Evolutionary conservation across 2,113 vertebrate species (phyloP).

Genomic region (Charadrius vociferus): DNA sequence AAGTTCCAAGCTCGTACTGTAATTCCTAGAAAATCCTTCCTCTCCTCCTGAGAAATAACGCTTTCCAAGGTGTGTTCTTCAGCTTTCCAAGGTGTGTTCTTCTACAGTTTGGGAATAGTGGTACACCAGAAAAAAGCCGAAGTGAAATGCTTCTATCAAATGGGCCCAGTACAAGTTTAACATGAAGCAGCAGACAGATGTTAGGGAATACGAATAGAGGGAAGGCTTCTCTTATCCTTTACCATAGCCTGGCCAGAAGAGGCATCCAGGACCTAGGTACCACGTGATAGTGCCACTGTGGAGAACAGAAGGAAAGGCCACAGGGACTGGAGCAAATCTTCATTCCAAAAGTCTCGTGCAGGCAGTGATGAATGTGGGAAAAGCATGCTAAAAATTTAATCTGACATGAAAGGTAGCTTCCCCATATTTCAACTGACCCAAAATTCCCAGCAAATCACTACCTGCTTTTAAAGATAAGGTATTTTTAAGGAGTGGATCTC

Average conservation of each 20-base stretch:
- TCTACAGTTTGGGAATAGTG: background rate
- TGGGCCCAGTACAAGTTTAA: background rate
- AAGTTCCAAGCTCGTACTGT: background rate
- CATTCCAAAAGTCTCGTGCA: background rate
- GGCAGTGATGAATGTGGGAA: background rate
- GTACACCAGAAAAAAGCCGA: background rate
- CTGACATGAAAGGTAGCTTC: background rate
- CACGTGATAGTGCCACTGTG: too few species aligned
- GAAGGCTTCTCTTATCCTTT: background rate
- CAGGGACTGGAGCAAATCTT: background rate
- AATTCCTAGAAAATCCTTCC: background rate
- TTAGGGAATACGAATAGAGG: background rate
- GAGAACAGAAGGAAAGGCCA: background rate
- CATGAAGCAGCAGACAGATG: background rate
- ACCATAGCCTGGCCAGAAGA: background rate
- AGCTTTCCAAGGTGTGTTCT: background rate
- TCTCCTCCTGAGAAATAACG: background rate
- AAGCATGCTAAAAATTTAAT: background rate
- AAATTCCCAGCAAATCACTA: background rate
- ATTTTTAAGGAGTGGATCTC: too few species aligned
- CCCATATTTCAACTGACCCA: background rate
- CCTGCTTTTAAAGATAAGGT: too few species aligned
- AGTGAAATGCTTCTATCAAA: background rate
- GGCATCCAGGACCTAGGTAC: too few species aligned
- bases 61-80: background rate